A percentile compares a stretch with the other conserved stretches of the same genome.
Evolutionary conservation across 2,888 invertebrate species (phyloP).

Genomic region (Eupithecia centaureata): DNA sequence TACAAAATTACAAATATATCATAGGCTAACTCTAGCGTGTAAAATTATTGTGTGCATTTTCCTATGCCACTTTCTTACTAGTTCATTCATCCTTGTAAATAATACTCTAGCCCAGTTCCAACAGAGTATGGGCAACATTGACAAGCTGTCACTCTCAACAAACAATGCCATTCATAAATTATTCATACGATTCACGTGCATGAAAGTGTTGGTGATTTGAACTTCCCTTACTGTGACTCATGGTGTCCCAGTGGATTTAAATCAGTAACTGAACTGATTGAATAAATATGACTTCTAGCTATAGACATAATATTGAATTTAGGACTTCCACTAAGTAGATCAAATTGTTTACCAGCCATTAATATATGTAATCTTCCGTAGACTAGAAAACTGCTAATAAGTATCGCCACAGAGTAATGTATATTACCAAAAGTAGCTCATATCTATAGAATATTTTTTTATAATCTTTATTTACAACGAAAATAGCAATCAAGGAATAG

Average conservation of each 20-base stretch:
- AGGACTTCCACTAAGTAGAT: not conserved
- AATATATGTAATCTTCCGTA: not conserved
- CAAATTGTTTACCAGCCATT: not conserved
- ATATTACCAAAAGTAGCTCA: not conserved
- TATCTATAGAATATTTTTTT: not conserved
- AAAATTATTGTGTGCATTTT: no score
- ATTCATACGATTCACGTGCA: conserved; percentile 51
- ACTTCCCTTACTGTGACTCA: conserved; percentile 47
- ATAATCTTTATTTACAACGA: no score
- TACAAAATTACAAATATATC: no score
- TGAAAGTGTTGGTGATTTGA: conserved; percentile 50
- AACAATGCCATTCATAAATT: conserved; percentile 57
- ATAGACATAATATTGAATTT: not conserved
- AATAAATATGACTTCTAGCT: not conserved
- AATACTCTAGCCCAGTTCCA: conserved; percentile 28
- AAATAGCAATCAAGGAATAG: no score
- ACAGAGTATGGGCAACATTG: conserved; percentile 24
- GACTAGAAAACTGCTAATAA: not conserved
- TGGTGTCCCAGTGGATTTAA: not conserved
- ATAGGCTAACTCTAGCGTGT: no score
- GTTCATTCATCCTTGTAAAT: conserved; percentile 22
- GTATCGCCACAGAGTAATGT: not conserved
- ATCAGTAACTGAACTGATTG: not conserved
- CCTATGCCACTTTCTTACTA: conserved; percentile 6
- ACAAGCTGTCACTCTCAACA: conserved; percentile 52